Evolutionary conservation across 2,888 invertebrate genomes (phyloP).

Genomic region (Physocephala rufipes): DNA sequence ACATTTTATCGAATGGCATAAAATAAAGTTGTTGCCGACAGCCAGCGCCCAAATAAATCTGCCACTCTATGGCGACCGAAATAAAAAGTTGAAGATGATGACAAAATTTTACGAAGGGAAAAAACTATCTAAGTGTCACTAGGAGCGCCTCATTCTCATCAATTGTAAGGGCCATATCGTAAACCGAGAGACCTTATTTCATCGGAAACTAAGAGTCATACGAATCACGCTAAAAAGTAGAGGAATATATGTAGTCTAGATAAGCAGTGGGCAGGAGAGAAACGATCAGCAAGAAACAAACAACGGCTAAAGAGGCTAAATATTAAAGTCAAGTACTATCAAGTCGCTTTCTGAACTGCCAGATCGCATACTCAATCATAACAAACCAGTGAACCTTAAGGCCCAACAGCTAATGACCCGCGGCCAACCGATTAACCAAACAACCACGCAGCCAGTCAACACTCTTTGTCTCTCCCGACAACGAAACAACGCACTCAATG

Average conservation of each 20-base stretch:
- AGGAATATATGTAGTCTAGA: too few species aligned
- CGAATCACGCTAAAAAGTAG: too few species aligned
- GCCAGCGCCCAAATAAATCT: conserved; percentile 33
- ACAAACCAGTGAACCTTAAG: conserved; percentile 42
- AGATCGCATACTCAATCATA: conserved; percentile 41
- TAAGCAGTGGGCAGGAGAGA: too few species aligned
- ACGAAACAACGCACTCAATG: conserved; percentile 16
- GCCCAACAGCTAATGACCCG: conserved; percentile 21
- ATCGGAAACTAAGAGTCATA: too few species aligned
- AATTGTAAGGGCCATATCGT: conserved; percentile 9
- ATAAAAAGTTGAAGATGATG: conserved; percentile 44
- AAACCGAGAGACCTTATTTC: background rate
- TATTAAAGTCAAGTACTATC: background rate
- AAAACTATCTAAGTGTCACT: too few species aligned
- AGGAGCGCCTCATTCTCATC: too few species aligned
- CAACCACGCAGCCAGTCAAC: background rate
- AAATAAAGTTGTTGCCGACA: conserved; percentile 37
- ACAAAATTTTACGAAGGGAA: too few species aligned
- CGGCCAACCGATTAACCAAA: too few species aligned
- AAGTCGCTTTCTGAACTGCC: background rate
- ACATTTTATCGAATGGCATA: background rate
- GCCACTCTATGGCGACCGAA: conserved; percentile 41
- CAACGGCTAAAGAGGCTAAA: background rate
- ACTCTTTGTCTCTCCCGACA: background rate
- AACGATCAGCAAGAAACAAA: conserved; percentile 7